phyloP scores from a whole-genome alignment of 1,140 invertebrate species.

The Zaprionus nigranus region DNA sequence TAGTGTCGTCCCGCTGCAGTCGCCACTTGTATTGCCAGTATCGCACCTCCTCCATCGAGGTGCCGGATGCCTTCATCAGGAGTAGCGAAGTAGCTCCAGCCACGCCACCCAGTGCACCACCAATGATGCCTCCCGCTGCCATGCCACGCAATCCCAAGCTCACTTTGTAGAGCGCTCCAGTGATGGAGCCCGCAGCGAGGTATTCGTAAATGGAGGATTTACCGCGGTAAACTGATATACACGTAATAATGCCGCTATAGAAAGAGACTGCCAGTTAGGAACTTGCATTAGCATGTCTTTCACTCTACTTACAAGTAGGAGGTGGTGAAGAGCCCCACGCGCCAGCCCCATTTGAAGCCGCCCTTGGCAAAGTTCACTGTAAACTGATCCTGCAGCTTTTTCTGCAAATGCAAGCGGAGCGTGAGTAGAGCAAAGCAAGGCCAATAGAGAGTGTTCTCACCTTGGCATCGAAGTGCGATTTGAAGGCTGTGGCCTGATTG shows the following conservation, averaged over 20 bases:
- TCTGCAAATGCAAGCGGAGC: constrained; percentile 83
- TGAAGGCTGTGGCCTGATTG: constrained; percentile 90
- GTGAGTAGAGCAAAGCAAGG: not conserved
- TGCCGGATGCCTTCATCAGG: constrained; percentile 85
- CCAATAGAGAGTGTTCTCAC: constrained; percentile 71
- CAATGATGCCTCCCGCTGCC: constrained; percentile 87
- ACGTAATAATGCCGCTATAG: constrained; percentile 86
- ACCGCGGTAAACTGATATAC: constrained; percentile 88
- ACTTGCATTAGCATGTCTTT: fast-evolving
- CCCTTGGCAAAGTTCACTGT: constrained; percentile 88
- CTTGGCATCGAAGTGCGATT: constrained; percentile 88
- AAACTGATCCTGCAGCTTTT: constrained; percentile 88
- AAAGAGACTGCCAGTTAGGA: constrained; percentile 46
- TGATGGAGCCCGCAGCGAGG: constrained; percentile 86
- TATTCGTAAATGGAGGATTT: constrained; percentile 89
- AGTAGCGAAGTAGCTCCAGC: constrained; percentile 84
- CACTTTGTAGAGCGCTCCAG: constrained; percentile 85
- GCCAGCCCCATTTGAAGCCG: constrained; percentile 88
- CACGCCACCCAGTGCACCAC: constrained; percentile 85
- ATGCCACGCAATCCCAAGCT: constrained; percentile 87
- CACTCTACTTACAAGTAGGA: constrained; percentile 86
- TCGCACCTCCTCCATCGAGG: constrained; percentile 85
- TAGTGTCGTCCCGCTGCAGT: constrained; percentile 68
- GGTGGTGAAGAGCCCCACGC: constrained; percentile 87
- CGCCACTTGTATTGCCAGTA: constrained; percentile 86